Evolutionary conservation across 2,888 invertebrate species (phyloP).

Genomic region (Eledona agricola): DNA sequence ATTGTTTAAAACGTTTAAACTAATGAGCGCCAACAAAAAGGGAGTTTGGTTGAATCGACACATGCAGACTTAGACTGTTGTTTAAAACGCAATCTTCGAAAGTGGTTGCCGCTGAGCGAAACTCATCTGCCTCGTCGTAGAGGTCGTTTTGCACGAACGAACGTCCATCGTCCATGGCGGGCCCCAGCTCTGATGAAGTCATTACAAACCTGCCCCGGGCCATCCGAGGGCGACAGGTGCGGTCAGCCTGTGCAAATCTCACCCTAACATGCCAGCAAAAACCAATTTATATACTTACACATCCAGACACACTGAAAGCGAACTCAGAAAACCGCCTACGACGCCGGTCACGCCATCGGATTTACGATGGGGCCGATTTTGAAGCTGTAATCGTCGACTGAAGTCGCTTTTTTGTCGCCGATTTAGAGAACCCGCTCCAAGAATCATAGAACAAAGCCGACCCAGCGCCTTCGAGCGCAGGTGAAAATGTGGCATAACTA

Average conservation of each 20-base stretch:
- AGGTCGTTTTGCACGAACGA: conserved; percentile 18
- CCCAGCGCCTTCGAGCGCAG: background rate
- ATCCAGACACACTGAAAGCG: conserved; percentile 21
- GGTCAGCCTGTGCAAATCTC: conserved; percentile 33
- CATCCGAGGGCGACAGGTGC: conserved; percentile 29
- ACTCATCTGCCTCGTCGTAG: too few species aligned
- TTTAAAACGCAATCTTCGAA: too few species aligned
- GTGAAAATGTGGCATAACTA: conserved; percentile 25
- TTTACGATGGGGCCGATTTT: conserved; percentile 15
- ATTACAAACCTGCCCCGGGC: conserved; percentile 32
- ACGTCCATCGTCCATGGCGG: conserved; percentile 11
- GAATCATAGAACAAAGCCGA: too few species aligned
- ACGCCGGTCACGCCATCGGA: conserved; percentile 17
- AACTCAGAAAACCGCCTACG: conserved; percentile 10
- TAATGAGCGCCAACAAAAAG: too few species aligned
- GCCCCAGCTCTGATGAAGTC: conserved; percentile 34
- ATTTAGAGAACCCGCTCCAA: too few species aligned
- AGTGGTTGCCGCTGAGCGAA: too few species aligned
- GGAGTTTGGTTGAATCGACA: too few species aligned
- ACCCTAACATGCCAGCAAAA: conserved; percentile 29
- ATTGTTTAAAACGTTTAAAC: too few species aligned
- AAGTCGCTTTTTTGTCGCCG: conserved; percentile 6
- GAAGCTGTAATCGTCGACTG: conserved; percentile 6
- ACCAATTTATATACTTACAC: conserved; percentile 33
- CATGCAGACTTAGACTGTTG: too few species aligned